Base-by-base conservation (phyloP, 2,797 vertebrate genomes). In the Acrossocheilus wenchowensis region DNA sequence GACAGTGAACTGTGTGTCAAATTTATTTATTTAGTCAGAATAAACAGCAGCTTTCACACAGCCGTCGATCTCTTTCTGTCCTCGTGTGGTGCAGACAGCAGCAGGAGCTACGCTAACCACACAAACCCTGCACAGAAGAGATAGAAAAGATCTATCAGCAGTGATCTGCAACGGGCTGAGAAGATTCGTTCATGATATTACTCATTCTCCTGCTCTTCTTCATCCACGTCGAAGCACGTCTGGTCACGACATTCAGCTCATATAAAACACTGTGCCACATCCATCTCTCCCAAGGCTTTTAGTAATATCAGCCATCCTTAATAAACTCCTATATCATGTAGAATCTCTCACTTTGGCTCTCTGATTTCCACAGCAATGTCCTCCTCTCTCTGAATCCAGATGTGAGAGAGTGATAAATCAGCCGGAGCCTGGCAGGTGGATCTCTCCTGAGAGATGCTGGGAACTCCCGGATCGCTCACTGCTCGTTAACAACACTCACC, bases 331-430 rank as follows among this genome's bases (percentile, higher is more conserved):
- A 78, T 88, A 80, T 88, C 87, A 85, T 87, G 82, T 82, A 90
- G 90, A 83, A 89, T 91, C 90, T 92, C 86, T 91, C 89, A 89
- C 92, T 87, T 92, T 88, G 85, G 90, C 86, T 90, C 52, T 48
- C 10, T 23, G 39, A 5, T 62, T 45, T 83, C 34, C 87, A 86
- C 87, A 90, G 88, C 92, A 92, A 93, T 92, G 90, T 85, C 71
- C 90, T 26, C 26, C 26, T 26, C 26, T 26, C 26, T 26, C 26
- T 26, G 93, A 93, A 94, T 93, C 91, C 90, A 92, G 92, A 94
- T 94, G 90, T 89, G 83, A 87, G 89, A 93, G 94, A 94, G 94
- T 92, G 93, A 94, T 95, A 94, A 94, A 94, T 94, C 91, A 92
- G 91, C 4, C n/a, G 5, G 60, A 30, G 60, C 90, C 89, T 90